Evolutionary conservation across 2,888 invertebrate genomes (phyloP), one percentile per base, ranked within the genome.

Genomic region (Oscheius sp.): DNA sequence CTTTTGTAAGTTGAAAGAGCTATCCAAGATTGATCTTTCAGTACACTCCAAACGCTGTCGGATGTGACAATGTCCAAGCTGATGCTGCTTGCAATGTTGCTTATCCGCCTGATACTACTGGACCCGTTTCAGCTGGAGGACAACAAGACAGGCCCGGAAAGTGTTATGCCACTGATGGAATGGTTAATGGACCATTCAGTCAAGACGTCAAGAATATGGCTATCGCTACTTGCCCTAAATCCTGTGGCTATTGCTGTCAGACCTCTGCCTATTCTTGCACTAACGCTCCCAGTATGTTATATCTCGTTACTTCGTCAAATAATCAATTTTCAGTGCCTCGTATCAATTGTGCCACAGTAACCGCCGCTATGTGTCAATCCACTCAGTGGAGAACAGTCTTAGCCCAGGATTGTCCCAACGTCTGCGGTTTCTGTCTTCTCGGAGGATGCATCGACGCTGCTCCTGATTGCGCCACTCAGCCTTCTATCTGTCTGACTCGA

Each of bases 361-460:
- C 65, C 45, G 17, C 15, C n/a, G n/a, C 33, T 0, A 65, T 53
- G 65, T 65, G 65, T 25, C n/a, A 33, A 8, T n/a, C 15, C 17
- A 17, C 42, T n/a, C 17, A 23, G 4, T 65, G 52, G 53, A 39
- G 29, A 20, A 27, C 42, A 17, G 33, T 63, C 48, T 52, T 52
- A 29, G 50, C 65, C 37, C 4, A 52, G 39, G 50, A 52, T 42
- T 65, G 65, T 37, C 55, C 45, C 37, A 27, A 8, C 33, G 45
- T 42, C 20, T 52, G 55, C 37, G 63, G 63, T 4, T 46, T 63
- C 29, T 63, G 63, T 46, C 2, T 4, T 39, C 27, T 34, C 0
- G 65, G 65, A 53, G 65, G 65, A 37, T 65, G 65, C 3, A 45
- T 65, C 34, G 65, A 65, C 29, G 55, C 39, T n/a, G 65, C 65